These are phyloP conservation scores for Acipenser oxyrinchus DNA, from an alignment of 2,797 vertebrate species.

Conservation along the genomic window DNA sequence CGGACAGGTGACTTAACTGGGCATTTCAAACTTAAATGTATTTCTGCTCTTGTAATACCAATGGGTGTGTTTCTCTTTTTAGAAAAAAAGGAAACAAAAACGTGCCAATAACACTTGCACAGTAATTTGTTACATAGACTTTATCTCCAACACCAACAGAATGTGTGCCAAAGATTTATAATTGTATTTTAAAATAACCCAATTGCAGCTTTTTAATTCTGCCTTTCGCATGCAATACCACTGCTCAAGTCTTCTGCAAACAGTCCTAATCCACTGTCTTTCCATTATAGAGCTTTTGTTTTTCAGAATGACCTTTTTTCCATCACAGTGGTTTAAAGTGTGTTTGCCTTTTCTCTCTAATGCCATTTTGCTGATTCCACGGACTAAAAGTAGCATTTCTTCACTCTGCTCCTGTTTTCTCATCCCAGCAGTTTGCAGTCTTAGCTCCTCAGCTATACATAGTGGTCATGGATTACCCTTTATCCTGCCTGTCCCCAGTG, in stretches of 20 bases:
- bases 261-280: neutral
- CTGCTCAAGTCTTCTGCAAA: slow-evolving; percentile 1
- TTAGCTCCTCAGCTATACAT: slow-evolving; percentile 14
- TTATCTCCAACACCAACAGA: neutral
- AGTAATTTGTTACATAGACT: neutral
- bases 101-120: neutral
- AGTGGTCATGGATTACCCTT: slow-evolving; percentile 5
- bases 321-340: slow-evolving; percentile 61
- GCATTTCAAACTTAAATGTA: no score
- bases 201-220: neutral
- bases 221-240: neutral
- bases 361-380: slow-evolving; percentile 53
- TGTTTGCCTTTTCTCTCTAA: slow-evolving; percentile 62
- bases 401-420: slow-evolving; percentile 55
- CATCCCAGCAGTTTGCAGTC: slow-evolving; percentile 48
- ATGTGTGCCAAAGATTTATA: neutral
- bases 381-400: slow-evolving; percentile 44
- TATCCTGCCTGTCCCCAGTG: slow-evolving; percentile 2
- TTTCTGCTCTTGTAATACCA: no score
- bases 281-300: slow-evolving; percentile 38
- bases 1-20: no score
- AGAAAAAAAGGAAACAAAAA: no score
- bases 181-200: neutral
- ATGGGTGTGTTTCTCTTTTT: no score
- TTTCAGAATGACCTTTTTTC: slow-evolving; percentile 51